A percentile compares a stretch with the other conserved stretches of the same genome.
Evolutionary conservation across 2,888 invertebrate species (phyloP).

Genomic region (Synergus itoensis): DNA sequence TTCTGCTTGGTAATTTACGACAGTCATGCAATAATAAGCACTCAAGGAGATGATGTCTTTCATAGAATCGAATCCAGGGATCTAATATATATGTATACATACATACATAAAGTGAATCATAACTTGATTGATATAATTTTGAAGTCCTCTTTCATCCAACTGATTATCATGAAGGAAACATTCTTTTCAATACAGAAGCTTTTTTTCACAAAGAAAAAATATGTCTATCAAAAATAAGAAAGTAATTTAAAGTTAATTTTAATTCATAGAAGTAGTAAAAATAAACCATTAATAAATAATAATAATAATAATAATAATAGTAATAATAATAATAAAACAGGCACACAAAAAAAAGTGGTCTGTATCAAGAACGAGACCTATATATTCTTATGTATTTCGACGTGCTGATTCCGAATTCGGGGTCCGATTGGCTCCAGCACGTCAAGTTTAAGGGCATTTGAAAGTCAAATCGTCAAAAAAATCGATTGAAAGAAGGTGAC

Average conservation of each 20-base stretch:
- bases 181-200: background rate
- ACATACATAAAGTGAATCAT: background rate
- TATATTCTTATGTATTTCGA: too few relatives aligned
- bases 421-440: too few relatives aligned
- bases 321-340: too few relatives aligned
- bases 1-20: slow-evolving; percentile 5
- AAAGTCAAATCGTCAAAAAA: too few relatives aligned
- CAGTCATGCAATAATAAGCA: slow-evolving; percentile 28
- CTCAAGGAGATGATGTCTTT: background rate
- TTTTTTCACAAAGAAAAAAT: background rate
- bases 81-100: background rate
- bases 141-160: background rate
- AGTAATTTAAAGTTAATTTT: background rate
- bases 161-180: background rate
- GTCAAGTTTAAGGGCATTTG: too few relatives aligned
- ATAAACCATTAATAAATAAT: background rate
- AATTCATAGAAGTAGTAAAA: background rate
- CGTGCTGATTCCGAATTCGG: too few relatives aligned
- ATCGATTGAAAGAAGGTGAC: too few relatives aligned
- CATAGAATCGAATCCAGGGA: background rate
- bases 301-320: too few relatives aligned
- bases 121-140: background rate
- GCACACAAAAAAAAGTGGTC: too few relatives aligned
- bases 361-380: too few relatives aligned
- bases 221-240: background rate